Evolutionary conservation across 2,888 invertebrate genomes (phyloP), one percentile per base, ranked within the genome.

Genomic region (Mimas tiliae): DNA sequence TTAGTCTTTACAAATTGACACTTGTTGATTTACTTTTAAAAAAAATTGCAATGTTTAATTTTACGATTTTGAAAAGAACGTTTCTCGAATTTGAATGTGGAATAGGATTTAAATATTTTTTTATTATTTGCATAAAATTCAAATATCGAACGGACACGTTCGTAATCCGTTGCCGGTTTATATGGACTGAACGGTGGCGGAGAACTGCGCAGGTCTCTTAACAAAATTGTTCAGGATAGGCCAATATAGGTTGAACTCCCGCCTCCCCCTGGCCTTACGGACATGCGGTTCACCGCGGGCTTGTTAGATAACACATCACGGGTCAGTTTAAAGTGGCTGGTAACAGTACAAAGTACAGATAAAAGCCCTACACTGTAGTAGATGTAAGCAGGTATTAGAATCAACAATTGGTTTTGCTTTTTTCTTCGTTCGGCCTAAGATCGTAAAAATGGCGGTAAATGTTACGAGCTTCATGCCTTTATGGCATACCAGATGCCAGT

Each of bases 371-470:
- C 73, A 77, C 72, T 73, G 73, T 58, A 45, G 70, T 72, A 70
- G 68, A 73, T 74, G 68, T 76, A 73, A 70, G 72, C 76, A 79
- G 76, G 77, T 78, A 80, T 69, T 66, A 66, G 87, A 88, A 86
- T 83, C 92, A 86, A 91, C 91, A 91, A 91, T 89, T 91, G 91
- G 91, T 91, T 88, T 77, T 74, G 75, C 74, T 65, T 65, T 65
- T 65, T 52, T 51, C 48, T 53, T 19, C 19, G 48, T 65, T 65
- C 48, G 55, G 55, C 34, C 58, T 48, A 8, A 45, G 34, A 12
- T 65, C 55, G 65, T 65, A 65, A 50, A 58, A 34, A 65, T 48
- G 58, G 53, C 55, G 58, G 34, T 48, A 58, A 63, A 63, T 63
- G 27, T 63, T 48, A 45, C 48, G 55, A 58, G 12, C 42, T 58